Base-by-base conservation (phyloP, 2,888 invertebrate species). In the Perithous albicinctus region DNA sequence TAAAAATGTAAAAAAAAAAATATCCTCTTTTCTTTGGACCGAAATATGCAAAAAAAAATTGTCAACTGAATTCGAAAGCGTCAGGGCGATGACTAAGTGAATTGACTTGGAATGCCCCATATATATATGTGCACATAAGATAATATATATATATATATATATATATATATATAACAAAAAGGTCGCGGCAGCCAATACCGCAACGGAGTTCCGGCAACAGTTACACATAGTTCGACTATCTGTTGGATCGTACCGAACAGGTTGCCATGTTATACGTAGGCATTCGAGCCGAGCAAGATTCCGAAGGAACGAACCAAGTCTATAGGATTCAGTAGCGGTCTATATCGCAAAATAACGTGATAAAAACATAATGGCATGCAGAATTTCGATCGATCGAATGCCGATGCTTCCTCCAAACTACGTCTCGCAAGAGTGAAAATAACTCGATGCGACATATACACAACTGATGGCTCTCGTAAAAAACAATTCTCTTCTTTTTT, bases 201-300 rank as follows among this genome's bases (percentile, higher is more conserved):
- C 46, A 48, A n/a, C 38, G 18, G 43, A 70, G 64, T 51, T 66
- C 54, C 69, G 70, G 75, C 76, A 76, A 76, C 75, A 76, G 66
- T 80, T 76, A 76, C 59, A 66, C 75, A 76, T 80, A 76, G 80
- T 80, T 80, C 64, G 64, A 80, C 66, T 80, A 70, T 66, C 75
- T 59, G 75, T 80, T 72, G 46, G 75, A 76, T 80, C 75, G 70
- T 69, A 46, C 32, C 63, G 64, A 75, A 80, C 64, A 70, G 78
- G 78, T 72, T 72, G 64, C 56, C 48, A 56, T 72, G 64, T 46
- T 38, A 56, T 48, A 66, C 29, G 29, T 8, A 66, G 48, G 48
- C 66, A 63, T 67, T 51, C 56, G 59, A 61, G 48, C 29, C 41
- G 38, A 41, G 48, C 54, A 41, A 43, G 56, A 72, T 64, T 70